Conservation (phyloP, 2,888 invertebrate species). For the Graphium colonna region DNA sequence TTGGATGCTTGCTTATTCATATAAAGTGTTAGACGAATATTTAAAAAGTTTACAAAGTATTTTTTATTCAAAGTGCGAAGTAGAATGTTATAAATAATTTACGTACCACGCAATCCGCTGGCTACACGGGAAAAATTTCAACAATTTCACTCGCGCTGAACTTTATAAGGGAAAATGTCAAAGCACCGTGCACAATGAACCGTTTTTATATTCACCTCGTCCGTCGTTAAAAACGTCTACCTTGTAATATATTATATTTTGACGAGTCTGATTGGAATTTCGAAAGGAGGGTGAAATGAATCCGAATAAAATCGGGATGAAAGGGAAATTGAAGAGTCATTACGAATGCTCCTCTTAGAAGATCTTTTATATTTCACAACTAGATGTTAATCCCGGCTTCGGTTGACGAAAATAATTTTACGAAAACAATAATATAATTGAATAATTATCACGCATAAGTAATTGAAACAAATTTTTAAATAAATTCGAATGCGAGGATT, state of each 20-base stretch:
- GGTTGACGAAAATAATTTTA: too few species aligned
- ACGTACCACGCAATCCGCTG: neutral
- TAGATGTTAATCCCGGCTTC: too few species aligned
- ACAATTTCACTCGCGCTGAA: neutral
- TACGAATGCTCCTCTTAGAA: conserved; percentile 54
- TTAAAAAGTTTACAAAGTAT: too few species aligned
- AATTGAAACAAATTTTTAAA: too few species aligned
- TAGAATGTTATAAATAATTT: neutral
- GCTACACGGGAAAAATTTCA: neutral
- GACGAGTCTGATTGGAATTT: conserved; percentile 58
- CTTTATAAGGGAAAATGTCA: conserved; percentile 7
- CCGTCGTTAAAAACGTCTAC: conserved; percentile 50
- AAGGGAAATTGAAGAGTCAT: conserved; percentile 75
- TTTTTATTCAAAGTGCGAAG: neutral
- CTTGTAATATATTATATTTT: conserved; percentile 55
- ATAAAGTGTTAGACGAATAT: too few species aligned
- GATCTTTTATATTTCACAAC: conserved; percentile 54
- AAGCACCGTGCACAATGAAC: conserved; percentile 42
- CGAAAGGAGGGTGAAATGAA: conserved; percentile 50
- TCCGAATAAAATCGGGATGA: conserved; percentile 67
- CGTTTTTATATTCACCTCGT: conserved; percentile 62
- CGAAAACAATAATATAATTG: too few species aligned
- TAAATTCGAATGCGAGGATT: too few species aligned
- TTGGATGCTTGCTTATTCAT: neutral
- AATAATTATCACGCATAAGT: too few species aligned